Conservation (phyloP, 2,797 vertebrate species). For the Falco biarmicus region DNA sequence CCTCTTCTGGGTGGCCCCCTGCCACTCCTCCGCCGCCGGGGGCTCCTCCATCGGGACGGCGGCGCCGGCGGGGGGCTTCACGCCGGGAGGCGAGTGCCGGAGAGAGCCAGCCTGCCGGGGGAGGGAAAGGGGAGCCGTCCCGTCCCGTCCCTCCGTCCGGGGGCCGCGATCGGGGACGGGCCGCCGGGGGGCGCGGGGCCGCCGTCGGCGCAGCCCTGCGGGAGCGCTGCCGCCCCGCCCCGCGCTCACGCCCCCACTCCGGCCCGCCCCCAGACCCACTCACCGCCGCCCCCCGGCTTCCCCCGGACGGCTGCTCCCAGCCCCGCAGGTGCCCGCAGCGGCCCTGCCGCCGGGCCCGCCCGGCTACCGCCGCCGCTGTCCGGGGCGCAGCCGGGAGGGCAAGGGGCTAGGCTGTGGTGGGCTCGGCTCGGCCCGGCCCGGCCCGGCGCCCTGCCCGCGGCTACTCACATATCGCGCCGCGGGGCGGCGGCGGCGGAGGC, state of each 20-base stretch:
- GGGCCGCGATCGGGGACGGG: background rate
- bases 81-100: background rate
- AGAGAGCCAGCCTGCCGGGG: background rate
- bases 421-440: background rate
- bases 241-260: background rate
- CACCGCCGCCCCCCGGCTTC: background rate
- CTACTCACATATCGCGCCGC: constrained; percentile 16
- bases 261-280: background rate
- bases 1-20: constrained; percentile 79
- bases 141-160: background rate
- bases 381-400: background rate
- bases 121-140: background rate
- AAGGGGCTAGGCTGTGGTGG: no score
- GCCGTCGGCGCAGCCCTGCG: background rate
- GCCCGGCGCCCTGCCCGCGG: background rate
- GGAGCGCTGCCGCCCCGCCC: background rate
- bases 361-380: background rate
- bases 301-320: no score
- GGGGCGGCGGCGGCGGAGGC: background rate
- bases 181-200: background rate
- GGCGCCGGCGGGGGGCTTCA: background rate
- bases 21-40: constrained; percentile 75
- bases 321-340: background rate
- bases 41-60: constrained; percentile 72
- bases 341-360: no score